Conservation (phyloP, 2,113 vertebrate species). For the Menura novaehollandiae region DNA sequence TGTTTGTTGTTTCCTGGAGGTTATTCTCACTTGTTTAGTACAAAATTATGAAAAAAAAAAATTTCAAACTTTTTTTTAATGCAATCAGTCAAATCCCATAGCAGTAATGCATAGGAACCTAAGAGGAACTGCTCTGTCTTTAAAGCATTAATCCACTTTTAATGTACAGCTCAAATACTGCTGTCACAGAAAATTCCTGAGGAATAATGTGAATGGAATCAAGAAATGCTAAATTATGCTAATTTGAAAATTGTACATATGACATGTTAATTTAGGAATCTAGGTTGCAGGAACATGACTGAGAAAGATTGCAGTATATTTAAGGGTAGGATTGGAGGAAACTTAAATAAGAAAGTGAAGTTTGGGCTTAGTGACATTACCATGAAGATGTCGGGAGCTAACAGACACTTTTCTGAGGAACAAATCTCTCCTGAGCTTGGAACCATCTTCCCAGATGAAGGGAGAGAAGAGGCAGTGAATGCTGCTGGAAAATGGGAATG, state of each 20-base stretch:
- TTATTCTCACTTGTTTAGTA: neutral
- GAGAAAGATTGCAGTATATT: neutral
- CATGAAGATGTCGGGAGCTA: neutral
- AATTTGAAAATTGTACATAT: neutral
- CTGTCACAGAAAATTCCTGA: neutral
- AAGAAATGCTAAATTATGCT: neutral
- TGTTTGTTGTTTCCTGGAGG: neutral
- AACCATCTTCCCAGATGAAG: neutral
- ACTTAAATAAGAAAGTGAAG: neutral
- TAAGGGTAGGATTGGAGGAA: neutral
- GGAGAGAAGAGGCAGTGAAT: neutral
- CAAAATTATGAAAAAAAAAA: neutral
- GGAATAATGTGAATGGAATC: neutral
- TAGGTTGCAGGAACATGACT: neutral
- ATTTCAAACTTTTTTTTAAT: neutral
- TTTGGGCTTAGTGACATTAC: neutral
- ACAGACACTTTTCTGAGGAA: neutral
- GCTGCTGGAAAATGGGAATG: neutral
- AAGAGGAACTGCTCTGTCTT: neutral
- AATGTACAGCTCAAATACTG: neutral
- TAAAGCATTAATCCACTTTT: neutral
- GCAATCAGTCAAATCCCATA: neutral
- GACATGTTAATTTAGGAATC: neutral
- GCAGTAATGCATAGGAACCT: neutral
- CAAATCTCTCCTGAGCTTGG: neutral